Evolutionary conservation across 2,888 invertebrate genomes (phyloP).

Genomic region (Polydrusus pterygomalis): DNA sequence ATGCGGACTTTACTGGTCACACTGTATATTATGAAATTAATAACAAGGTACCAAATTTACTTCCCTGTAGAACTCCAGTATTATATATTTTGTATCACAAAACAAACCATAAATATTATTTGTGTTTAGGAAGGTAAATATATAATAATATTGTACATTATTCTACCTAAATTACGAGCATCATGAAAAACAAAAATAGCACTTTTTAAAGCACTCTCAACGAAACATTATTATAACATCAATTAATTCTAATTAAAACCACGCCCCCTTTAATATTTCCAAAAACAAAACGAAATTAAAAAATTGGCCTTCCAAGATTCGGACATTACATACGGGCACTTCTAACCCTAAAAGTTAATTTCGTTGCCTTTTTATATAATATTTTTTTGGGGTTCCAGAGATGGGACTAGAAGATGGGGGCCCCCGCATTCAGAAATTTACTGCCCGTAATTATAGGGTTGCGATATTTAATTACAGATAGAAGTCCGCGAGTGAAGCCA

Average conservation of each 20-base stretch:
- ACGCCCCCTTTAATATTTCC: slow-evolving; percentile 23
- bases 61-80: no score
- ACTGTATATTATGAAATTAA: no score
- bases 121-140: no score
- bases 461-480: slow-evolving; percentile 86
- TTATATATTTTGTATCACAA: no score
- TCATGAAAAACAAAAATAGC: no score
- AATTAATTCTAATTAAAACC: slow-evolving; percentile 20
- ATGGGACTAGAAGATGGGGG: slow-evolving; percentile 71
- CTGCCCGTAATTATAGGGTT: slow-evolving; percentile 91
- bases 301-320: slow-evolving; percentile 22
- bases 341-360: slow-evolving; percentile 40
- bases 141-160: no score
- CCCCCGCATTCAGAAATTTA: slow-evolving; percentile 85
- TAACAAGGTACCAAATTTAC: no score
- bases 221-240: slow-evolving; percentile 6
- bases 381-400: slow-evolving; percentile 58
- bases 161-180: no score
- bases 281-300: slow-evolving; percentile 20
- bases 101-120: no score
- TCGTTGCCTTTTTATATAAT: slow-evolving; percentile 47
- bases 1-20: no score
- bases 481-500: slow-evolving; percentile 52
- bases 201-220: neutral
- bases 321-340: slow-evolving; percentile 21